A percentile compares a stretch with the other conserved stretches of the same genome.
phyloP scores from a whole-genome alignment of 2,888 invertebrate species.

The Zeuzera pyrina region DNA sequence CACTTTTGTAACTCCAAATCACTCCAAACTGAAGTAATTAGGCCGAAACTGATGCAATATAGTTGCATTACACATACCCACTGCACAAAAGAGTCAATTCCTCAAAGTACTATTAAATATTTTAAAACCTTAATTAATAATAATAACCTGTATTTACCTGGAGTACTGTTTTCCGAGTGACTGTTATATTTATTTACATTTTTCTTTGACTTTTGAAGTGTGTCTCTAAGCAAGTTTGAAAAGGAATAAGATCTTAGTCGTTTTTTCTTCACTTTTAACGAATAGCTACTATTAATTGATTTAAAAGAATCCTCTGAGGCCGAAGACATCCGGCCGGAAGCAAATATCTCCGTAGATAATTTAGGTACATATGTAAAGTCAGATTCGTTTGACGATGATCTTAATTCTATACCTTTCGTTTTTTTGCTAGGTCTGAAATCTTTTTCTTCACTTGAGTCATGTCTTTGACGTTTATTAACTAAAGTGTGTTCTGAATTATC shows the following conservation, averaged over 20 bases:
- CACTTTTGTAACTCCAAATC: too few species aligned
- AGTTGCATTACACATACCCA: too few species aligned
- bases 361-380: slow-evolving; percentile 31
- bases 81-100: too few species aligned
- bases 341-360: slow-evolving; percentile 17
- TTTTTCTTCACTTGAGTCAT: slow-evolving; percentile 34
- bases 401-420: slow-evolving; percentile 39
- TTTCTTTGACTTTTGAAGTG: slow-evolving; percentile 42
- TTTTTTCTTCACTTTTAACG: slow-evolving; percentile 51
- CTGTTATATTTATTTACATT: slow-evolving; percentile 25
- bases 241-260: slow-evolving; percentile 51
- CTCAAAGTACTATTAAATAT: too few species aligned
- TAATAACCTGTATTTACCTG: slow-evolving; percentile 27
- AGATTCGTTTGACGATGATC: slow-evolving; percentile 37
- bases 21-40: too few species aligned
- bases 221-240: slow-evolving; percentile 45
- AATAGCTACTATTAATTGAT: slow-evolving; percentile 48
- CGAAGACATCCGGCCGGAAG: slow-evolving; percentile 35
- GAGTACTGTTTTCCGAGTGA: slow-evolving; percentile 28
- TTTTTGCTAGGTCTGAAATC: slow-evolving; percentile 43
- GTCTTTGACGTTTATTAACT: slow-evolving; percentile 40
- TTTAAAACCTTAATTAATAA: too few species aligned
- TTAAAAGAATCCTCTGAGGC: slow-evolving; percentile 55
- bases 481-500: slow-evolving; percentile 34
- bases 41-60: too few species aligned